phyloP scores from a whole-genome alignment of 1,140 invertebrate species.

The Trichomalopsis sarcophagae region DNA sequence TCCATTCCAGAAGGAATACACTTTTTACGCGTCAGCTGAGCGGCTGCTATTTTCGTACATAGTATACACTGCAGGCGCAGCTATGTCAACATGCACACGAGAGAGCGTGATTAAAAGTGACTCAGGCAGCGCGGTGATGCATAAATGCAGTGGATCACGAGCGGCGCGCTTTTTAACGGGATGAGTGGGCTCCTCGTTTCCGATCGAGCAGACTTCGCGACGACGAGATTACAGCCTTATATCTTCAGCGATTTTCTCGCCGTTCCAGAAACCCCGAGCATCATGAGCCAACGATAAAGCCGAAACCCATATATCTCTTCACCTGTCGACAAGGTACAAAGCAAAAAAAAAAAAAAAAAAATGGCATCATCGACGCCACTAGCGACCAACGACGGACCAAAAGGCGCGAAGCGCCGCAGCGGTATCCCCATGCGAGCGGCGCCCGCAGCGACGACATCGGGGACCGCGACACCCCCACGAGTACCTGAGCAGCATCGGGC shows the following conservation, averaged over 20 bases:
- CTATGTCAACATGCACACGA: not conserved
- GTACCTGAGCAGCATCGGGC: not conserved
- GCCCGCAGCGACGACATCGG: conserved; percentile 7
- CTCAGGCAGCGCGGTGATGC: not conserved
- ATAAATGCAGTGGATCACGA: too few relatives aligned
- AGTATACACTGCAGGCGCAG: not conserved
- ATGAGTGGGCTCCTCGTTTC: too few relatives aligned
- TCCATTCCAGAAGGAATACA: not conserved
- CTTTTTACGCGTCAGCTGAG: not conserved
- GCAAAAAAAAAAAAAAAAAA: too few relatives aligned
- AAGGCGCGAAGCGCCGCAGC: conserved; percentile 55
- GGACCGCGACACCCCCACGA: not conserved
- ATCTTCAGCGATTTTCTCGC: too few relatives aligned
- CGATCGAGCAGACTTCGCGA: too few relatives aligned
- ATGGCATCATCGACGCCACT: conserved; percentile 39
- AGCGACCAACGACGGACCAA: conserved; percentile 28
- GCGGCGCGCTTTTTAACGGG: too few relatives aligned
- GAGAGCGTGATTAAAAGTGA: not conserved
- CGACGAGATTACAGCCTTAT: too few relatives aligned
- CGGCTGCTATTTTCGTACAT: not conserved
- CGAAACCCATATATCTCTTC: too few relatives aligned
- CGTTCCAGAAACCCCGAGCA: too few relatives aligned
- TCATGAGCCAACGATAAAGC: too few relatives aligned
- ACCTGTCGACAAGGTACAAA: not conserved
- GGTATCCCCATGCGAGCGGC: conserved; percentile 44